Conservation (phyloP, 2,888 invertebrate genomes). For the Brachypterus glaber region DNA sequence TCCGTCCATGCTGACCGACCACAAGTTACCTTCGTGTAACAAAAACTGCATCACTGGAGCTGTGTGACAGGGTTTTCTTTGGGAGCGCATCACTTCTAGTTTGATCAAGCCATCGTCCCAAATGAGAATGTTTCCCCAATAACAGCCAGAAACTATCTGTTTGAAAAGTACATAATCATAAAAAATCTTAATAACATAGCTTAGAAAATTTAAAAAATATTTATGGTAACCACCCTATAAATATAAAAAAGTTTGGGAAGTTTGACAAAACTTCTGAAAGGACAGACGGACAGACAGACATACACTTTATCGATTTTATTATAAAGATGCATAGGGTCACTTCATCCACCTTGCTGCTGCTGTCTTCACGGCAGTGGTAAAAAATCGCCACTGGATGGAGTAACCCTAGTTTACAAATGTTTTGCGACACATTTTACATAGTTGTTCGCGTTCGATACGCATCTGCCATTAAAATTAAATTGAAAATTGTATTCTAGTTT, state of each 20-base stretch:
- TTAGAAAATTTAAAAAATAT: background rate
- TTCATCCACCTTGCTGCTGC: too few species aligned
- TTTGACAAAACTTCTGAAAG: too few species aligned
- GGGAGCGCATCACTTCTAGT: constrained; percentile 66
- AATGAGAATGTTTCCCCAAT: constrained; percentile 85
- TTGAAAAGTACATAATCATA: constrained; percentile 15
- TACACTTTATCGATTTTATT: too few species aligned
- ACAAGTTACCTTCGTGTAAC: constrained; percentile 36
- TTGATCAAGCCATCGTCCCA: constrained; percentile 89
- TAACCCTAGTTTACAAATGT: too few species aligned
- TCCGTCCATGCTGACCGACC: constrained; percentile 58
- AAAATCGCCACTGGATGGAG: too few species aligned
- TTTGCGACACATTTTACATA: too few species aligned
- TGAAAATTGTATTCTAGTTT: background rate
- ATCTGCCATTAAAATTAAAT: too few species aligned
- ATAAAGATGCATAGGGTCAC: too few species aligned
- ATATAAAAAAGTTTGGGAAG: background rate
- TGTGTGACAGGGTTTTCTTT: constrained; percentile 63
- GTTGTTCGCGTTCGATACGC: too few species aligned
- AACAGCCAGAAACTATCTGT: constrained; percentile 77
- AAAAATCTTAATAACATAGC: constrained; percentile 3
- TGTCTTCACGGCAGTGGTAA: too few species aligned
- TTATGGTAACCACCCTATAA: background rate
- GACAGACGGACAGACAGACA: too few species aligned
- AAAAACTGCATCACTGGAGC: constrained; percentile 61